Conservation (phyloP, 2,888 invertebrate genomes). For the Rhagophthalmus giganteus region DNA sequence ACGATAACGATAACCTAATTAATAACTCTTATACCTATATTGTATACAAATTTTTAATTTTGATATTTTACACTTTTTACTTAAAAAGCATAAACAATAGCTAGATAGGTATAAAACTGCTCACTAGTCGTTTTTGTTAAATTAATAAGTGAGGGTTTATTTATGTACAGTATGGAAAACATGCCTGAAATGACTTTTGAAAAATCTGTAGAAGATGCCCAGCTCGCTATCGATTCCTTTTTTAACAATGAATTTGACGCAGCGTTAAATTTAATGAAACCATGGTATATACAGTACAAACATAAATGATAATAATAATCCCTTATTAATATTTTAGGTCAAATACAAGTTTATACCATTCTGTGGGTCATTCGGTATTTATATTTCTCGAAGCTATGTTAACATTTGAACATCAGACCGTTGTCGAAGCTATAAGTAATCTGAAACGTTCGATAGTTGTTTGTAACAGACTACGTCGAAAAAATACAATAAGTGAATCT, state of each 20-base stretch:
- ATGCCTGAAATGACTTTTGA: slow-evolving; percentile 67
- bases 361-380: slow-evolving; percentile 86
- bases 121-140: too few relatives aligned
- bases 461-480: slow-evolving; percentile 72
- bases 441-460: slow-evolving; percentile 78
- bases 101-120: too few relatives aligned
- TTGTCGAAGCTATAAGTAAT: slow-evolving; percentile 72
- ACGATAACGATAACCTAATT: too few relatives aligned
- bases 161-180: too few relatives aligned
- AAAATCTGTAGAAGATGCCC: slow-evolving; percentile 74
- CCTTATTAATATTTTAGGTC: slow-evolving; percentile 60
- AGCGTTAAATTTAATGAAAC: slow-evolving; percentile 74
- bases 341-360: slow-evolving; percentile 85
- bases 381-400: slow-evolving; percentile 90
- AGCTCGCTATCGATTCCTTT: slow-evolving; percentile 81
- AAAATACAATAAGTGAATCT: slow-evolving; percentile 73
- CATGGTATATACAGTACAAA: slow-evolving; percentile 63
- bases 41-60: too few relatives aligned
- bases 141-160: too few relatives aligned
- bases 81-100: too few relatives aligned
- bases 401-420: slow-evolving; percentile 84
- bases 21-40: too few relatives aligned
- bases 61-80: too few relatives aligned
- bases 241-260: slow-evolving; percentile 89
- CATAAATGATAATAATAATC: neutral